phyloP scores from a whole-genome alignment of 30 jellyfish, hydroid and myxozoan species.

The Rhopilema esculentum region DNA sequence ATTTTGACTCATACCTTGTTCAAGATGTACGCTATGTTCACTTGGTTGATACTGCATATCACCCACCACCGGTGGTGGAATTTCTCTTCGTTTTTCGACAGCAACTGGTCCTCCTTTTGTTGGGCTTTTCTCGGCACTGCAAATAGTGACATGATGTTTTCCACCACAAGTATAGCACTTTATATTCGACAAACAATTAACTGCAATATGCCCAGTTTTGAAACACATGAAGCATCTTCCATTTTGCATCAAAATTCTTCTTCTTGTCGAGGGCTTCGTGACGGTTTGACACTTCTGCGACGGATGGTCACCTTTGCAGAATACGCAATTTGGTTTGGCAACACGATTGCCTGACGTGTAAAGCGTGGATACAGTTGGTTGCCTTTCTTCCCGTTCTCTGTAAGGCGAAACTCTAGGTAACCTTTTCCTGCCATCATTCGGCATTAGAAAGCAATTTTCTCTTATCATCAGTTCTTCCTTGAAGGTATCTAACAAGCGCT shows the following conservation, averaged over 20 bases:
- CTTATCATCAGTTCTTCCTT: neutral
- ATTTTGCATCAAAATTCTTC: neutral
- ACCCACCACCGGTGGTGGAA: neutral
- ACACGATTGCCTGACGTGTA: neutral
- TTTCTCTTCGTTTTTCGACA: neutral
- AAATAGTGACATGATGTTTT: constrained; percentile 7
- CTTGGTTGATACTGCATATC: neutral
- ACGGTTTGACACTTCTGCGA: neutral
- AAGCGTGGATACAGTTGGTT: neutral
- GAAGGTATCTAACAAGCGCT: neutral
- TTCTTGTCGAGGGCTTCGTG: neutral
- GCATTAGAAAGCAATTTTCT: neutral
- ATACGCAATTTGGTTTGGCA: neutral
- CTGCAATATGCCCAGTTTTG: neutral
- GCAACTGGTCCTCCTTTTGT: neutral
- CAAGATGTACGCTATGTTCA: neutral
- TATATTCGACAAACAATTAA: too few species aligned
- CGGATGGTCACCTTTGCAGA: neutral
- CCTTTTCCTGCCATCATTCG: neutral
- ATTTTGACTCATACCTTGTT: neutral
- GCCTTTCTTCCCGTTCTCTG: too few species aligned
- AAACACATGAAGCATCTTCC: neutral
- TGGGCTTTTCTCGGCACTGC: neutral
- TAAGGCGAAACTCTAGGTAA: neutral
- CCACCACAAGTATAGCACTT: neutral